Evolutionary conservation across 2,113 vertebrate species (phyloP), one percentile per base, ranked within the genome.

Genomic region (Eurystomus gularis): DNA sequence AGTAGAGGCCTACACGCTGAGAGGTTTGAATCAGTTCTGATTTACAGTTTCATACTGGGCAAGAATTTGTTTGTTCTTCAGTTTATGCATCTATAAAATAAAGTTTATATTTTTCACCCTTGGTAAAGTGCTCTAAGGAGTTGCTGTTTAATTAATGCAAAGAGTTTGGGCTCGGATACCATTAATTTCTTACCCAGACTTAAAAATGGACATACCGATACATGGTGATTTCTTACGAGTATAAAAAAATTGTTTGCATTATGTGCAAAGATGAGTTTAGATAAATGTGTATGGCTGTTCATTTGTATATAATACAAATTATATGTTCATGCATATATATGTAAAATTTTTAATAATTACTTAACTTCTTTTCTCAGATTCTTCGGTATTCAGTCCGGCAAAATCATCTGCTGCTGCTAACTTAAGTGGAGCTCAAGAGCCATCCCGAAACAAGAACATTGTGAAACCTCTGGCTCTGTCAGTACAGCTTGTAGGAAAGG

Each of bases 401-500:
- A 97, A 98, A 49, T 97, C 98, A 81, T 97, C 98, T 78, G 98
- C 99, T 97, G 94, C 97, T 94, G 97, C 98, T 60, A 98, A 98
- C 71, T 98, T 99, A 96, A 99, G 98, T 81, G 98, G 98, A 88
- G 97, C 98, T 94, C 99, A 98, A 96, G 99, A 99, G 85, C 94
- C 98, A 26, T 95, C 98, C 65, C 95, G 98, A 80, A 99, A 98
- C 93, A 98, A 98, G 96, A 98, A 97, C 70, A 66, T 99, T 96
- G 98, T 99, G 96, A 99, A 99, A 97, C 99, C 99, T 81, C 96
- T 99, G 95, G 98, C 98, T 82, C 97, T 99, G 58, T 98, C 99
- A 88, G 97, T 98, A 61, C 98, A 98, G 88, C 97, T 98, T 7
- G 97, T 98, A 93, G 98, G 98, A 97, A 99, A 99, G 98, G 97